Evolutionary conservation across 1,140 invertebrate species (phyloP), one percentile per base, ranked within the genome.

Genomic region (Himalopsyche phryganea): DNA sequence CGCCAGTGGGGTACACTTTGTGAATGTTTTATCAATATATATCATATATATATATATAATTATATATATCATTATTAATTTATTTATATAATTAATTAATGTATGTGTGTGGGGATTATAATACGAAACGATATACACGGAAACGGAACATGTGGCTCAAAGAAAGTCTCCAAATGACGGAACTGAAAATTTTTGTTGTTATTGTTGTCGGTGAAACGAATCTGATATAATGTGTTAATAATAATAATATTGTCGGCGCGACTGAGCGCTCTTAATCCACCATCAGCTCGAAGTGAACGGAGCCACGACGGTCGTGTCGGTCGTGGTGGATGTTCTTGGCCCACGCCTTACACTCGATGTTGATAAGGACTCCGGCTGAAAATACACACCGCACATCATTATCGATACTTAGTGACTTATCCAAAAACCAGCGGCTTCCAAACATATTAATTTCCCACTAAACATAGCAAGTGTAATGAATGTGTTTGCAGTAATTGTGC

Each of bases 271-370:
- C 70, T 86, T 92, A 92, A 77, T 96, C 94, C 65, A 96, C 86
- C 86, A 96, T 88, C 68, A 96, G 81, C 80, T 96, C 94, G 80
- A 98, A 96, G 80, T 96, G 93, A 62, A 96, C 93, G 61, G 90
- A 92, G 66, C 94, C 94, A 73, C 92, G 86, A 71, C 89, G 84
- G 67, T 95, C 90, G 69, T 85, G 83, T 68, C 90, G 84, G 77
- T 94, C 90, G 72, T 94, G 91, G 45, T 81, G 68, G 66, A 98
- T 96, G 79, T 97, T 97, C 71, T 87, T 85, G 65, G 94, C 93
- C 92, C 92, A 97, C 63, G 93, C 93, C 81, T 93, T 94, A 81
- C 94, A 96, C 77, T 96, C 93, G 76, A 96, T 91, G 80, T 96
- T 94, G 76, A 97, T 93, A 60, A 96, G 81, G 18, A 94, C 89